phyloP scores from a whole-genome alignment of 53 echinoderm and acorn worm species.

The Temnopleurus reevesii region DNA sequence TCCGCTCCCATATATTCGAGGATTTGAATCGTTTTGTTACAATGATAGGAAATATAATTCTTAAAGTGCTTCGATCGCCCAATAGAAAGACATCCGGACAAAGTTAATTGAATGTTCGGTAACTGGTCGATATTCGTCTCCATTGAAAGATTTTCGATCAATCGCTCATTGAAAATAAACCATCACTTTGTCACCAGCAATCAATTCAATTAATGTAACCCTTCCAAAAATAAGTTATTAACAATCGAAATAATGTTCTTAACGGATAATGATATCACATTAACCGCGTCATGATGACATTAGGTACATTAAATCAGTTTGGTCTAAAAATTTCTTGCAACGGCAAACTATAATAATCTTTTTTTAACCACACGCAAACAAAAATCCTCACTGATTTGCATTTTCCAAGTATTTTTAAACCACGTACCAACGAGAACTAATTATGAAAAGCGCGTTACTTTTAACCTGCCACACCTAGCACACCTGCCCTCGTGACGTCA shows the following conservation, averaged over 20 bases:
- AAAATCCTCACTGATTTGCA: too few relatives aligned
- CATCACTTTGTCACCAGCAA: neutral
- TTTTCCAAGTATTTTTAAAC: neutral
- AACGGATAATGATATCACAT: neutral
- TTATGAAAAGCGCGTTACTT: neutral
- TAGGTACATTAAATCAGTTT: too few relatives aligned
- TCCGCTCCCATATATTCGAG: neutral
- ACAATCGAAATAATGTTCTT: neutral
- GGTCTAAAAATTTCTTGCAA: too few relatives aligned
- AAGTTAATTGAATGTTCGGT: slow-evolving; percentile 29
- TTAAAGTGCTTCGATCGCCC: slow-evolving; percentile 24
- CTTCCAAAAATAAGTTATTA: neutral
- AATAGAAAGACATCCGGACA: neutral
- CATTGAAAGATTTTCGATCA: neutral
- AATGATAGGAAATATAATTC: slow-evolving; percentile 11
- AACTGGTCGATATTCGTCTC: slow-evolving; percentile 1
- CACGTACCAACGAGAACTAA: neutral
- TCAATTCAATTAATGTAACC: neutral
- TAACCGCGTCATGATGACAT: neutral
- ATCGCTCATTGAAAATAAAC: neutral
- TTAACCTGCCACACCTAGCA: neutral
- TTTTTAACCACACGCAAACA: too few relatives aligned
- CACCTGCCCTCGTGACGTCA: neutral
- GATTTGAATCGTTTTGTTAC: slow-evolving; percentile 14
- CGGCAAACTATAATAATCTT: too few relatives aligned